These are phyloP conservation scores for Sitodiplosis mosellana DNA, from an alignment of 1,140 invertebrate genomes.

Conservation along the genomic window DNA sequence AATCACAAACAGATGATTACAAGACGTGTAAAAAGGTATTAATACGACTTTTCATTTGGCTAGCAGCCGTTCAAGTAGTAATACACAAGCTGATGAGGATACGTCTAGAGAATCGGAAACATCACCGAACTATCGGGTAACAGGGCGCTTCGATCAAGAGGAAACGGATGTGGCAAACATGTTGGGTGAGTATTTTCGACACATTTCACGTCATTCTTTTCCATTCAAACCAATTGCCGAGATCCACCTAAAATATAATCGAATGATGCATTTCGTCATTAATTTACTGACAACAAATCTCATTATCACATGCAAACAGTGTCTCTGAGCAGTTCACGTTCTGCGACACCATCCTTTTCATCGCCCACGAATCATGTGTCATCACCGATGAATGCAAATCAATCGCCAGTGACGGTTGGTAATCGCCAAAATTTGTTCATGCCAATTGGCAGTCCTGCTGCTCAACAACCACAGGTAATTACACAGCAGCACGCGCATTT, in stretches of 20 bases:
- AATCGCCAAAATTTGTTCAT: slow-evolving; percentile 63
- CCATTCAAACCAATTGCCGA: no score
- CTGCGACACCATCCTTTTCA: slow-evolving; percentile 71
- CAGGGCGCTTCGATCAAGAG: slow-evolving; percentile 71
- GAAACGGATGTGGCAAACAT: slow-evolving; percentile 94
- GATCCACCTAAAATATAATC: no score
- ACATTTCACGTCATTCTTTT: not conserved
- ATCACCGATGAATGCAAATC: slow-evolving; percentile 38
- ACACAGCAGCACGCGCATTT: not conserved
- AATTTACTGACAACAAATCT: no score
- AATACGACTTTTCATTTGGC: slow-evolving; percentile 5
- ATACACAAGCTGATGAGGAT: slow-evolving; percentile 64
- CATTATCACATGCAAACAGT: slow-evolving; percentile 49
- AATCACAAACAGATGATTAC: not conserved
- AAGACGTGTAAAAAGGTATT: no score
- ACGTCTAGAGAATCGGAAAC: slow-evolving; percentile 75
- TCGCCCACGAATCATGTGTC: slow-evolving; percentile 51
- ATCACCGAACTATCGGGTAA: slow-evolving; percentile 61
- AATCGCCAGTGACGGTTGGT: slow-evolving; percentile 42
- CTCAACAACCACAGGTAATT: slow-evolving; percentile 7
- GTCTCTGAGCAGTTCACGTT: slow-evolving; percentile 77
- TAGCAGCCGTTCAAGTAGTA: slow-evolving; percentile 27
- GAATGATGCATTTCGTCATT: not conserved
- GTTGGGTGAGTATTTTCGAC: slow-evolving; percentile 53
- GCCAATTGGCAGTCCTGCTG: slow-evolving; percentile 54